Base-by-base conservation (phyloP, 2,888 invertebrate species). In the Amphimallon solstitiale region DNA sequence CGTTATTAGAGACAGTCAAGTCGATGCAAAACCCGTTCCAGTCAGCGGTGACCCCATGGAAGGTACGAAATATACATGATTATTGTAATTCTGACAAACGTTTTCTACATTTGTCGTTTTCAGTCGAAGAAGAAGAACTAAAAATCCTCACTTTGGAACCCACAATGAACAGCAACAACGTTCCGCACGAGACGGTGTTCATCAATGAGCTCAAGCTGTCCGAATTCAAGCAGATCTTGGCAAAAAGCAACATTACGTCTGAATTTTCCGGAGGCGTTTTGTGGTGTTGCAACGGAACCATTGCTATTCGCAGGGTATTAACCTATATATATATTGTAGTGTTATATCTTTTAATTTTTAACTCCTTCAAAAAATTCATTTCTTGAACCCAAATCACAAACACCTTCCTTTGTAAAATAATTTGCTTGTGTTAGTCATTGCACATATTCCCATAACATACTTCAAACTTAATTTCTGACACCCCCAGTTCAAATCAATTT, bases 151-250 rank as follows among this genome's bases (percentile, higher is more conserved):
- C 92, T 0, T 82, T 93, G 48, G 93, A 92, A 77, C 90, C 90
- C 0, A 76, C 87, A 19, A 81, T 84, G 1, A 76, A 84, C 3
- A 84, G 84, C 60, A 84, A 85, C 67, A 85, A 87, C 56, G 85
- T 86, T 6, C 87, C 89, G 0, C 95, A 95, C 83, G 90, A 91
- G 69, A 92, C 97, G 0, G 90, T 94, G 1, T 94, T 97, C 80
- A 89, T 99, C 48, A 99, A 98, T 83, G 93, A 95, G 78, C 86
- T 98, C 48, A 94, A 97, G 78, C 85, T 98, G 46, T 94, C 95
- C 0, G 95, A 98, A 76, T 94, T 96, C 74, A 95, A 94, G 77
- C 91, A 93, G 82, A 87, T 92, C 4, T 83, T 95, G 14, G 86
- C 87, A 69, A 91, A 90, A 74, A 85, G 89, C 74, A 92, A 92